Evolutionary conservation across 2,113 vertebrate species (phyloP), one percentile per base, ranked within the genome.

Genomic region (Apus apus): DNA sequence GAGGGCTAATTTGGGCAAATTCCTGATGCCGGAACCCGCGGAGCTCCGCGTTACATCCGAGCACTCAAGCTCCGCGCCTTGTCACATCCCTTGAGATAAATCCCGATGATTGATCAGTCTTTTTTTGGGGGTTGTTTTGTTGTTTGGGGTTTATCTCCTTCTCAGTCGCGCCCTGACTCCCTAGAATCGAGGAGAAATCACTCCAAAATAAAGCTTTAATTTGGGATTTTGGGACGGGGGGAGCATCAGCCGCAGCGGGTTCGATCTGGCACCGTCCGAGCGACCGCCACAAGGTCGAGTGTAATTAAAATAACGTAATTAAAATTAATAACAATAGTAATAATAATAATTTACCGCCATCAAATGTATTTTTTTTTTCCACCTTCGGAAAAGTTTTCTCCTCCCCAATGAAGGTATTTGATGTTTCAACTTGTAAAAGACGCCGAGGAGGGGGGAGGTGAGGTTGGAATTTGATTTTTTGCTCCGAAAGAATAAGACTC

Each of bases 1-100:
- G 50, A 79, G 56, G 6, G 50, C 82, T 81, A 54, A 90, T 95
- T 93, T 78, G 81, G 85, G 91, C 80, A 74, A 73, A 89, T 85
- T 89, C 90, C 60, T 43, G 56, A 1, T 7, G 65, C 68, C 64
- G 92, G 73, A 86, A 80, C 79, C 89, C 85, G 61, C 27, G 86
- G 95, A 90, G 92, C 48, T 6, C 66, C 54, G 85, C 72, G 58
- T 8, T 67, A 46, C 77, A 80, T 58, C 80, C 27, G 48, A 23
- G 85, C 25, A 22, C 26, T 26, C 60, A 12, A 21, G 8, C 34
- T 43, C 32, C 60, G 20, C 89, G 67, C 15, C 30, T 6, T 32
- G 11, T 34, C 34, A n/a, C 66, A 2, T 8, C 32, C 40, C 79
- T 34, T 10, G 22, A 6, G 20, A 74, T 1, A 89, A 87, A 89